These are phyloP conservation scores for Dissostichus mawsoni DNA, from an alignment of 2,113 vertebrate genomes.

Conservation along the genomic window DNA sequence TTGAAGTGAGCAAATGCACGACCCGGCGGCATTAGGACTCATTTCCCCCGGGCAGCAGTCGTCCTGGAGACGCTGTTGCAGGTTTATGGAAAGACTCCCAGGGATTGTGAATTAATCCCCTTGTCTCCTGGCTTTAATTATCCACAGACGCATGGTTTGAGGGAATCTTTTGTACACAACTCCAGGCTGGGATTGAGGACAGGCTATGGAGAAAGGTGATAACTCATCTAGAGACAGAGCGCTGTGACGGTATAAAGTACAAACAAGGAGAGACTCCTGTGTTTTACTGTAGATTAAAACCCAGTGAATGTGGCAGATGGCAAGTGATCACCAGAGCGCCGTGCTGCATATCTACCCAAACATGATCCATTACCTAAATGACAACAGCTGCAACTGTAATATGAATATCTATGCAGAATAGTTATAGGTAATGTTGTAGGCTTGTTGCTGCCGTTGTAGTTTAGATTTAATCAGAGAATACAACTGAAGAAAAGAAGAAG, in stretches of 20 bases:
- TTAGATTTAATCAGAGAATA: neutral
- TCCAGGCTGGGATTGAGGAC: conserved; percentile 62
- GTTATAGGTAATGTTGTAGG: conserved; percentile 5
- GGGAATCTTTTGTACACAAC: conserved; percentile 63
- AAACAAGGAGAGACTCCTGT: conserved; percentile 40
- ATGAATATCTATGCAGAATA: conserved; percentile 30
- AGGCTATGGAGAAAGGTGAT: conserved; percentile 66
- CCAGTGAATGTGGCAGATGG: conserved; percentile 74
- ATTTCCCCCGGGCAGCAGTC: conserved; percentile 70
- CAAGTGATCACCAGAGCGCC: conserved; percentile 62
- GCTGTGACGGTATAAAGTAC: conserved; percentile 23
- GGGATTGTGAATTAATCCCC: conserved; percentile 82
- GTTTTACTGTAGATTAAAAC: conserved; percentile 59
- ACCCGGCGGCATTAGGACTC: conserved; percentile 59
- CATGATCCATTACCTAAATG: conserved; percentile 75
- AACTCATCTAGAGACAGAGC: conserved; percentile 45
- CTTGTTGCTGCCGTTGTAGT: neutral
- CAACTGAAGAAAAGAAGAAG: neutral
- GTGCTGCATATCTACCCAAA: conserved; percentile 57
- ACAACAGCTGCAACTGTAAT: conserved; percentile 73
- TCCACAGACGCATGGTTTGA: conserved; percentile 69
- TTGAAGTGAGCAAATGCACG: conserved; percentile 74
- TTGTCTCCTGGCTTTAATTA: conserved; percentile 77
- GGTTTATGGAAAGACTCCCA: conserved; percentile 74
- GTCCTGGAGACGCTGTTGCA: conserved; percentile 75